These are phyloP conservation scores for Hydropotes inermis DNA, from an alignment of 2,113 vertebrate species.

Conservation along the genomic window DNA sequence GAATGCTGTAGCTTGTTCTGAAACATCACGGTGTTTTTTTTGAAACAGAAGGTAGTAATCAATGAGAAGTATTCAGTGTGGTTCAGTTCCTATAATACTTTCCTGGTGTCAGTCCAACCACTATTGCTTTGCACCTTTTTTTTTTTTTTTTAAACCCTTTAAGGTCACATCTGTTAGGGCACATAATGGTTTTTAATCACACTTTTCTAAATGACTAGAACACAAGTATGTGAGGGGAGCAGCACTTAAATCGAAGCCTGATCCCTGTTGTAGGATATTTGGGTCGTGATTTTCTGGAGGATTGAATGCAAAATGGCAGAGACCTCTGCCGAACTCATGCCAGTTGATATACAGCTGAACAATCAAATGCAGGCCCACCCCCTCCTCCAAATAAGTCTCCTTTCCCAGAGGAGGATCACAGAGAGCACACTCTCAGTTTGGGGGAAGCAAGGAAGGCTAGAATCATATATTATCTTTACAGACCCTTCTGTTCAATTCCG, in stretches of 20 bases:
- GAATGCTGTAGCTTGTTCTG: slow-evolving; percentile 66
- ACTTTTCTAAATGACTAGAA: slow-evolving; percentile 75
- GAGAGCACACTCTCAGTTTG: slow-evolving; percentile 7
- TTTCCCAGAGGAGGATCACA: slow-evolving; percentile 17
- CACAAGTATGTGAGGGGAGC: slow-evolving; percentile 54
- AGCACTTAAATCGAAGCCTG: slow-evolving; percentile 62
- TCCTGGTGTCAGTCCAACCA: slow-evolving; percentile 83
- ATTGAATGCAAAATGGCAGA: slow-evolving; percentile 64
- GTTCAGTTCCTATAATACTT: slow-evolving; percentile 81
- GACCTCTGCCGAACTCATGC: slow-evolving; percentile 48
- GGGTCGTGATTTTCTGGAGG: slow-evolving; percentile 43
- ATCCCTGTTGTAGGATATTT: slow-evolving; percentile 66
- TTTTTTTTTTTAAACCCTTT: slow-evolving; percentile 56
- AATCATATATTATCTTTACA: slow-evolving; percentile 51
- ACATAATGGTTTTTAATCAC: slow-evolving; percentile 84
- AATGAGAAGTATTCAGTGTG: slow-evolving; percentile 74
- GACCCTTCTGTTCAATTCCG: slow-evolving; percentile 33
- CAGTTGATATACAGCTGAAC: slow-evolving; percentile 37
- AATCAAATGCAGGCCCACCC: slow-evolving; percentile 37
- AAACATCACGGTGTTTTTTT: slow-evolving; percentile 71
- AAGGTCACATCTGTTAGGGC: slow-evolving; percentile 84
- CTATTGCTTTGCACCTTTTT: slow-evolving; percentile 76
- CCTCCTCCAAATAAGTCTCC: neutral
- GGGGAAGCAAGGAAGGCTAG: neutral
- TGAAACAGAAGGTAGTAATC: slow-evolving; percentile 82